A percentile compares a stretch with the other conserved stretches of the same genome.
Evolutionary conservation across 2,113 vertebrate species (phyloP).

Genomic region (Nibea coibor): DNA sequence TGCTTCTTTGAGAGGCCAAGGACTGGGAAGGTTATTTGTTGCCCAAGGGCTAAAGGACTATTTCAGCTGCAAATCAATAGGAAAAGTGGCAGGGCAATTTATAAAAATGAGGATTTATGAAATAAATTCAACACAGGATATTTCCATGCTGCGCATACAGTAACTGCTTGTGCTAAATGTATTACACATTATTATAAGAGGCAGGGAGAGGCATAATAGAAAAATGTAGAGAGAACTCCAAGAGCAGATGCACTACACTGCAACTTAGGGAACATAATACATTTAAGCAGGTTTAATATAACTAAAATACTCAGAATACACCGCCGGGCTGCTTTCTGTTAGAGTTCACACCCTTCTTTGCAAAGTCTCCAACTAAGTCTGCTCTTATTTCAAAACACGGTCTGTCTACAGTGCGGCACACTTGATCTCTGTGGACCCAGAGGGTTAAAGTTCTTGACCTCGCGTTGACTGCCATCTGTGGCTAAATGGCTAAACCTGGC

Average conservation of each 20-base stretch:
- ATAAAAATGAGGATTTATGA: slow-evolving; percentile 54
- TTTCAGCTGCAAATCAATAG: slow-evolving; percentile 68
- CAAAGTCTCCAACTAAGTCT: slow-evolving; percentile 40
- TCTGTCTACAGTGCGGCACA: slow-evolving; percentile 36
- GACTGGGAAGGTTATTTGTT: slow-evolving; percentile 61
- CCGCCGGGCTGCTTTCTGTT: slow-evolving; percentile 10
- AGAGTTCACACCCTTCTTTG: slow-evolving; percentile 32
- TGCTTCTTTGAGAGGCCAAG: slow-evolving; percentile 56
- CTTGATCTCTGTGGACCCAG: slow-evolving; percentile 45
- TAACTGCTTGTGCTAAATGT: slow-evolving; percentile 24
- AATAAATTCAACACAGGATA: slow-evolving; percentile 44
- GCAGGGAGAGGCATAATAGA: slow-evolving; percentile 2
- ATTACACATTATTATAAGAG: slow-evolving; percentile 15
- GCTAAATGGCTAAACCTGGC: slow-evolving; percentile 44
- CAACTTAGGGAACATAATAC: neutral
- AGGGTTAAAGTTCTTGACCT: slow-evolving; percentile 66
- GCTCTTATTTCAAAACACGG: slow-evolving; percentile 69
- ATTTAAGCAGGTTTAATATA: slow-evolving; percentile 23
- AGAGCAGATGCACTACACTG: neutral
- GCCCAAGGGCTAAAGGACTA: slow-evolving; percentile 67
- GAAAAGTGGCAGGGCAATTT: slow-evolving; percentile 64
- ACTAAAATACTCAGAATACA: slow-evolving; percentile 1
- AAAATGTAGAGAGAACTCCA: slow-evolving; percentile 1
- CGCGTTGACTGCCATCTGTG: slow-evolving; percentile 52
- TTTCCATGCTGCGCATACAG: slow-evolving; percentile 17